Evolutionary conservation across 2,888 invertebrate species (phyloP).

Genomic region (Volucella inflata): DNA sequence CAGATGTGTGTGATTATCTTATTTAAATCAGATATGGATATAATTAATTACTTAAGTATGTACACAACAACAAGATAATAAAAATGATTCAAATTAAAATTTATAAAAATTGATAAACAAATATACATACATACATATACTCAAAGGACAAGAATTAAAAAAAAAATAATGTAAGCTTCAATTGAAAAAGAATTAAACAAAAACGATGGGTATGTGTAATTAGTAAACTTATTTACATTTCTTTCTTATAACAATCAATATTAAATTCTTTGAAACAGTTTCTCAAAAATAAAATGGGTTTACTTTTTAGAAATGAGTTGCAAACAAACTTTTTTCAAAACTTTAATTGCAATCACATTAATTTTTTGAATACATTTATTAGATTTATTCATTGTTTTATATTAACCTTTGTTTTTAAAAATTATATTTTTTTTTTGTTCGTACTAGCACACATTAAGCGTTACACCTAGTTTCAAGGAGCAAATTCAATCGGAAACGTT

Average conservation of each 20-base stretch:
- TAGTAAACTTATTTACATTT: constrained; percentile 38
- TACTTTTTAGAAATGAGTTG: constrained; percentile 59
- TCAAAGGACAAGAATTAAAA: constrained; percentile 38
- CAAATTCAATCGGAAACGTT: too few species aligned
- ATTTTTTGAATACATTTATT: constrained; percentile 21
- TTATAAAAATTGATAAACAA: constrained; percentile 57
- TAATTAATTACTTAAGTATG: constrained; percentile 40
- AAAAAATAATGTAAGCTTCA: constrained; percentile 71
- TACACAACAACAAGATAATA: constrained; percentile 29
- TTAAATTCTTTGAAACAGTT: neutral
- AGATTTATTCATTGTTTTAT: constrained; percentile 4
- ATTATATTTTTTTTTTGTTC: neutral
- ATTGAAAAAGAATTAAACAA: constrained; percentile 50
- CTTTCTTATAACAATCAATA: constrained; percentile 27
- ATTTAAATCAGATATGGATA: constrained; percentile 25
- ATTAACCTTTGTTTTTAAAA: neutral
- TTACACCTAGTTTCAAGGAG: too few species aligned
- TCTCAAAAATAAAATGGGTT: constrained; percentile 28
- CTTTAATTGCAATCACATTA: constrained; percentile 46
- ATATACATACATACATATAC: constrained; percentile 37
- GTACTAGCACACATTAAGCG: neutral
- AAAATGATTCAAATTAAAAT: constrained; percentile 42
- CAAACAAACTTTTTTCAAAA: constrained; percentile 41
- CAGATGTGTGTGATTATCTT: constrained; percentile 38
- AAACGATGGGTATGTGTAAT: constrained; percentile 75